phyloP scores from a whole-genome alignment of 2,113 vertebrate species.

The Chamaea fasciata region DNA sequence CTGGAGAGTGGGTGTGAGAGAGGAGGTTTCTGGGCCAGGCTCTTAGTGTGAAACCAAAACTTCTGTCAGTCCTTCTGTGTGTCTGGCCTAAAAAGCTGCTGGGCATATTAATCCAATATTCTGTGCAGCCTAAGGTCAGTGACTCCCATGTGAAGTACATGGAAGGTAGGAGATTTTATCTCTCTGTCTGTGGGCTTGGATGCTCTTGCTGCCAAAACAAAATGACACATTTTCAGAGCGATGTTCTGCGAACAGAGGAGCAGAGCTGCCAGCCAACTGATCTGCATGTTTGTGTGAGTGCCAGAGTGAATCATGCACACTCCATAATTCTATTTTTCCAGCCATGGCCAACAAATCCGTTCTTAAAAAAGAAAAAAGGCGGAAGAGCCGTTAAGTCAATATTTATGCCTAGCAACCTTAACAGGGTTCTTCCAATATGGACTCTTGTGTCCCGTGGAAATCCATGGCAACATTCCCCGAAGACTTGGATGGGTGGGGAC shows the following conservation, averaged over 20 bases:
- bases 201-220: background rate
- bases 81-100: background rate
- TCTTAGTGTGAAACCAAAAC: background rate
- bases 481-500: background rate
- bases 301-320: constrained; percentile 61
- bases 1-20: background rate
- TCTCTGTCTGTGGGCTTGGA: background rate
- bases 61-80: background rate
- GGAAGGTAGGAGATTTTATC: constrained; percentile 16
- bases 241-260: constrained; percentile 33
- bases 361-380: constrained; percentile 65
- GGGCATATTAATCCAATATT: background rate
- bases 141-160: background rate
- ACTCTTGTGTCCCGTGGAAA: constrained; percentile 42
- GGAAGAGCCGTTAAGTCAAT: constrained; percentile 61
- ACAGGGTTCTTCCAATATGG: constrained; percentile 58
- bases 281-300: constrained; percentile 59
- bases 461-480: constrained; percentile 38
- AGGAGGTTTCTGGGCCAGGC: background rate
- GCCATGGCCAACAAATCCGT: constrained; percentile 48
- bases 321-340: constrained; percentile 57
- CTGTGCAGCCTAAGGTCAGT: background rate
- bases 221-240: constrained; percentile 49
- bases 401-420: constrained; percentile 63
- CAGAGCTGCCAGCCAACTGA: constrained; percentile 58